A percentile compares a stretch with the other conserved stretches of the same genome.
Conservation (phyloP, 2,113 vertebrate species). For the Gambusia holbrooki region DNA sequence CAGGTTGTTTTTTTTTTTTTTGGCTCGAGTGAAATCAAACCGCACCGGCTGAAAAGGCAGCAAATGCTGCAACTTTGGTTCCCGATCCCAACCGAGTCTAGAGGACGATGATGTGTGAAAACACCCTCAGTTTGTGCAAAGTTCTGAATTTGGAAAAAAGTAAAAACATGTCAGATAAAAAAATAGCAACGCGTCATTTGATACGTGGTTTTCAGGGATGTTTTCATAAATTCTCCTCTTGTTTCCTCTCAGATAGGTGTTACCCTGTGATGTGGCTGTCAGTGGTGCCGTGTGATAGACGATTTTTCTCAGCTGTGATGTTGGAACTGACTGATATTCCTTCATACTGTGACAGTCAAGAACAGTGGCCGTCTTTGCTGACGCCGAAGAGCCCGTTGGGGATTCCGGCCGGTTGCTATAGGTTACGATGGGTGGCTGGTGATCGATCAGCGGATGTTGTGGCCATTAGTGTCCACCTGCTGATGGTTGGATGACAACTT, state of each 20-base stretch:
- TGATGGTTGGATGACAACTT: slow-evolving; percentile 35
- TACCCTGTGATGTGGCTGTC: slow-evolving; percentile 2
- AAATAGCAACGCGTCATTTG: too few species aligned
- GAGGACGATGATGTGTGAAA: too few species aligned
- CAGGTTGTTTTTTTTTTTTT: too few species aligned
- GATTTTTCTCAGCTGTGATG: slow-evolving; percentile 23
- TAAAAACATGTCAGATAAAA: too few species aligned
- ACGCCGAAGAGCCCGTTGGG: slow-evolving; percentile 42
- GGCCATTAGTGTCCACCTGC: slow-evolving; percentile 34
- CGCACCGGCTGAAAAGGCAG: too few species aligned
- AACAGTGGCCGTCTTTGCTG: slow-evolving; percentile 19
- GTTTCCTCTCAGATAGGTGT: slow-evolving; percentile 1
- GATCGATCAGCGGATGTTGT: slow-evolving; percentile 52
- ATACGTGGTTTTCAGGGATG: too few species aligned
- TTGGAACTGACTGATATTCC: slow-evolving; percentile 45
- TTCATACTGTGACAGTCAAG: slow-evolving; percentile 39
- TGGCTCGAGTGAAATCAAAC: too few species aligned
- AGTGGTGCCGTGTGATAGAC: slow-evolving; percentile 36
- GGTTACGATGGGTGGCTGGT: slow-evolving; percentile 41
- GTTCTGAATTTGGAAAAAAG: too few species aligned
- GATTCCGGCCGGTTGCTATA: slow-evolving; percentile 43
- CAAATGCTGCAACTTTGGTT: too few species aligned
- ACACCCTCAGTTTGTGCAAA: too few species aligned
- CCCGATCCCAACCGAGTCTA: too few species aligned
- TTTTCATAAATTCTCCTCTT: not conserved